phyloP scores from a whole-genome alignment of 2,888 invertebrate genomes.

The Reticulitermes lucifugus region DNA sequence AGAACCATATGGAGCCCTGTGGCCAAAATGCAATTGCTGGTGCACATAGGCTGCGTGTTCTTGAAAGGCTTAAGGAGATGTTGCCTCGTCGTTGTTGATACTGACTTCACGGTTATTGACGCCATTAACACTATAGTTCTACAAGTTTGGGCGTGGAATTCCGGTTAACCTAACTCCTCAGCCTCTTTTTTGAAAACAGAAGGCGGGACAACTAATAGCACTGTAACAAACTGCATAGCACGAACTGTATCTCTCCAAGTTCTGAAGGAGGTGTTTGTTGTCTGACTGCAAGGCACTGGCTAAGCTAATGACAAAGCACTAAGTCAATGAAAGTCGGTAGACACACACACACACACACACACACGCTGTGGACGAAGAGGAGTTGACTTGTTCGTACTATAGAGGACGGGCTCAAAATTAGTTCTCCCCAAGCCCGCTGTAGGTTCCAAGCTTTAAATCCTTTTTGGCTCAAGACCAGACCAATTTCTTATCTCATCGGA shows the following conservation, averaged over 20 bases:
- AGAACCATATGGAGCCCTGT: no score
- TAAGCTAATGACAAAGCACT: conserved; percentile 43
- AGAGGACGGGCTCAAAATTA: conserved; percentile 2
- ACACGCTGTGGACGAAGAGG: neutral
- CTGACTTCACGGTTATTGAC: no score
- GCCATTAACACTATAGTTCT: no score
- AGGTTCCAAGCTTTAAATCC: conserved; percentile 33
- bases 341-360: neutral
- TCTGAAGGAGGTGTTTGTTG: neutral
- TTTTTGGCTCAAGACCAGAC: conserved; percentile 36
- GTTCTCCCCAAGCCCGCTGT: conserved; percentile 3
- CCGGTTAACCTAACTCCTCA: neutral
- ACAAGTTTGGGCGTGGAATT: no score
- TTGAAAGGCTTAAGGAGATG: no score
- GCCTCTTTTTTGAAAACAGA: neutral
- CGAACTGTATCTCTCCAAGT: neutral
- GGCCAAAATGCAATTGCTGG: no score
- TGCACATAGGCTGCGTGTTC: no score
- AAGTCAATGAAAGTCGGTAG: conserved; percentile 42
- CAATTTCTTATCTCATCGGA: conserved; percentile 15
- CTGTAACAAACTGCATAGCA: neutral
- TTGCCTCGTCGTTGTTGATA: no score
- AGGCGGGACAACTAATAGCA: neutral
- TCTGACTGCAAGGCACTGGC: neutral
- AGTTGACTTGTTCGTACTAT: neutral